Percentiles rank a stretch among this genome's conserved stretches.
Evolutionary conservation across 1,140 invertebrate genomes (phyloP).

Genomic region (Piezodorus guildinii): DNA sequence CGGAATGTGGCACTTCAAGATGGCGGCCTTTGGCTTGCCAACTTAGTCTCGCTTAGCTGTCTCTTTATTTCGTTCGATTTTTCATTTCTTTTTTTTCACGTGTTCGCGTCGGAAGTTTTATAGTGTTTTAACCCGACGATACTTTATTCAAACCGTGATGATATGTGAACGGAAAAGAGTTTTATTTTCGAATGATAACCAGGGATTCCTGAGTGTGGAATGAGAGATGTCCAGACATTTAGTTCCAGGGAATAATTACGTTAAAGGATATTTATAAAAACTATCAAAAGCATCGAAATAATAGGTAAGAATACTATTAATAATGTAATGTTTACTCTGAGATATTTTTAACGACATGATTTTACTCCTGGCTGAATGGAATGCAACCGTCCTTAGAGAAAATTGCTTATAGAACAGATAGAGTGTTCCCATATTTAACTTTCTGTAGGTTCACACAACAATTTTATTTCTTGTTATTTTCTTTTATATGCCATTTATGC

Average conservation of each 20-base stretch:
- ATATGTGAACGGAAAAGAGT: no score
- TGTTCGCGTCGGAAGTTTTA: no score
- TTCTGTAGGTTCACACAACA: not conserved
- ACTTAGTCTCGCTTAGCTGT: constrained; percentile 41
- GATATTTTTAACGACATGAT: no score
- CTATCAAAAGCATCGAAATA: not conserved
- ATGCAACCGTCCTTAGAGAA: constrained; percentile 12
- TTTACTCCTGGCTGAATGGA: not conserved
- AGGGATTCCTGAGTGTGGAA: constrained; percentile 2
- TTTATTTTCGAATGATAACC: no score
- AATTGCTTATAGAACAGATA: constrained; percentile 8
- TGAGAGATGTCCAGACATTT: constrained; percentile 15
- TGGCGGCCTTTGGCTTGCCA: constrained; percentile 47
- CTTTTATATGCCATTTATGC: not conserved
- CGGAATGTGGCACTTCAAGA: constrained; percentile 50
- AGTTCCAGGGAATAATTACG: constrained; percentile 18
- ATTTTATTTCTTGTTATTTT: not conserved
- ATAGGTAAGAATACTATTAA: not conserved
- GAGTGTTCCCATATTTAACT: constrained; percentile 10
- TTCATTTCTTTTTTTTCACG: no score
- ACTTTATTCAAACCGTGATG: no score
- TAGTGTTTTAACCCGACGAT: no score
- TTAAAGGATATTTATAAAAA: constrained; percentile 6
- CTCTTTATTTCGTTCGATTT: constrained; percentile 26
- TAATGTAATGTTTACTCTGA: not conserved